These are phyloP conservation scores for Hypocryptadius cinnamomeus DNA, from an alignment of 2,113 vertebrate species.

Conservation along the genomic window DNA sequence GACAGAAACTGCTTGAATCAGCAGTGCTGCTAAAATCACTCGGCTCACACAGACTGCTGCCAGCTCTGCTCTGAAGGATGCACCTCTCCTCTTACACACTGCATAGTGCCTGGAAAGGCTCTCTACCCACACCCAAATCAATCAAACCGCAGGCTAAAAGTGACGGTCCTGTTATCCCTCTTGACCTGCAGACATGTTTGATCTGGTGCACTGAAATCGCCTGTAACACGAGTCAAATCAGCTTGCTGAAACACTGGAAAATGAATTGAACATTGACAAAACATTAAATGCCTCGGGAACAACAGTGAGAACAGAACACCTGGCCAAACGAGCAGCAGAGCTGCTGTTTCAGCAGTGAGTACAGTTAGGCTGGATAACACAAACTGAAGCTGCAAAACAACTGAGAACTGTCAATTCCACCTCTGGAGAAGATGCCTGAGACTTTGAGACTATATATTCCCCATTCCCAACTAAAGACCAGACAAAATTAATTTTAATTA, in stretches of 20 bases:
- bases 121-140: neutral
- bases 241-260: neutral
- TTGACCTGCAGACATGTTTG: neutral
- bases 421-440: neutral
- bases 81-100: neutral
- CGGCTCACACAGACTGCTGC: rapidly evolving
- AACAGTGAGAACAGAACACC: neutral
- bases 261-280: neutral
- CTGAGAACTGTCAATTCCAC: neutral
- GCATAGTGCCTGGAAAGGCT: neutral
- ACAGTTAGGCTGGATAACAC: neutral
- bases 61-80: neutral
- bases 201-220: neutral
- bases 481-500: neutral
- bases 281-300: neutral
- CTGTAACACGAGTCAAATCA: neutral
- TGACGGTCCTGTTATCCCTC: neutral
- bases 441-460: neutral
- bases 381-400: neutral
- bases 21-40: rapidly evolving
- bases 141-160: neutral
- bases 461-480: neutral
- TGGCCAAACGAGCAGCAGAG: neutral
- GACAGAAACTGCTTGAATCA: neutral
- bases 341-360: neutral